Base-by-base conservation (phyloP, 2,113 vertebrate species). In the Anguilla rostrata region DNA sequence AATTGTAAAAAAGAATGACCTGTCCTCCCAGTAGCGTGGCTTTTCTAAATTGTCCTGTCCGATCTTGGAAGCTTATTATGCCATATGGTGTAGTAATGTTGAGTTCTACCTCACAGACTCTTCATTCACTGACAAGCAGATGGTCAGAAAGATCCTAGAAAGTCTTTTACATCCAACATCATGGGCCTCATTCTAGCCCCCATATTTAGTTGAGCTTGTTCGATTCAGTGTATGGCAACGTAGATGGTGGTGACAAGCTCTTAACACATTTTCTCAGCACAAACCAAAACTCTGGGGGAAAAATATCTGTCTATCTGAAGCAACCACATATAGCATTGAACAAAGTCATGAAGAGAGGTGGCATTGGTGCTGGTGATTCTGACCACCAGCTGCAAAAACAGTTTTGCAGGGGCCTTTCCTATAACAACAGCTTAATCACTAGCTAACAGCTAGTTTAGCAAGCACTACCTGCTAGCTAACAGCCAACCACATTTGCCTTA, bases 401-500 rank as follows among this genome's bases (percentile, higher is more conserved):
- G 60, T 86, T 86, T 49, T 86, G 85, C 60, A 71, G 80, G 20
- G 85, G 85, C 43, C 4, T 34, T 1, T 86, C 80, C 80, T 86
- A 56, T 80, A 46, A 86, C n/a, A 82, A 83, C 22, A n/a, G 5
- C 15, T 53, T 86, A 40, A 86, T 86, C 39, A 71, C 11, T 16
- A 83, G 29, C 29, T 80, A 82, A 39, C 56, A 83, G 83, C 39
- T 84, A 6, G 83, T 34, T 34, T 34, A 34, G 34, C 34, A 34
- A 34, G 34, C 34, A 34, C 34, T 34, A 34, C 34, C 34, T 34
- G 34, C 34, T 34, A 34, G 34, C 34, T 34, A 34, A 34, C 34
- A 34, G 71, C 87, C 87, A 56, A n/a, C n/a, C 12, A 56, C 41
- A 12, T 80, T 56, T 29, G 39, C 40, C 6, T 83, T 87, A 20